Evolutionary conservation across 2,113 vertebrate species (phyloP), one percentile per base, ranked within the genome.

Genomic region (Zeus faber): DNA sequence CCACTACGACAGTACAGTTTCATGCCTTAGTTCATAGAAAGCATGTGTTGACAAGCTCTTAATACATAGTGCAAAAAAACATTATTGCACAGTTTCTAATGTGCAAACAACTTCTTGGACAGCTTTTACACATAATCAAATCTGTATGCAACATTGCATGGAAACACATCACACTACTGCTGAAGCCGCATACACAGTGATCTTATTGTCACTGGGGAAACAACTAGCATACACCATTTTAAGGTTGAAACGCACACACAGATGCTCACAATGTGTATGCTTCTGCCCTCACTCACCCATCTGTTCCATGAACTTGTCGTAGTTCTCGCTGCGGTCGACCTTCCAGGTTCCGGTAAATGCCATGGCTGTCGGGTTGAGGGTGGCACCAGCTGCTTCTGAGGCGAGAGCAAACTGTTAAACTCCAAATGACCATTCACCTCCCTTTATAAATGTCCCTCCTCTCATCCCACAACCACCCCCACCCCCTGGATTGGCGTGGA

Each of bases 221-320:
- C n/a, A n/a, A n/a, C n/a, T n/a, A n/a, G n/a, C n/a, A n/a, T n/a
- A n/a, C n/a, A n/a, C n/a, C n/a, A n/a, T n/a, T n/a, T n/a, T n/a
- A n/a, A n/a, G n/a, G n/a, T n/a, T n/a, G n/a, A n/a, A n/a, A 22
- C 17, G 21, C 39, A 40, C 46, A 49, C 46, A 23, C 21, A 46
- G 9, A 46, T 3, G 9, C 18, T 35, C 17, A 44, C 16, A 51
- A 13, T 43, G 22, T 26, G 23, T 14, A 17, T 10, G 18, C 13
- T 0, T 21, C 6, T 13, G 4, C 47, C 52, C 20, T 10, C 14
- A 76, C 91, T 93, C 88, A 97, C 95, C 94, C 91, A 96, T 89
- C 1, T 78, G 67, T 55, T 95, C 93, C 94, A 96, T 92, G 78
- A 96, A 93, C 67, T 93, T 92, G 26, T 93, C 92, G 41, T 93